phyloP scores from a whole-genome alignment of 2,113 vertebrate species.

The Acanthisitta chloris region DNA sequence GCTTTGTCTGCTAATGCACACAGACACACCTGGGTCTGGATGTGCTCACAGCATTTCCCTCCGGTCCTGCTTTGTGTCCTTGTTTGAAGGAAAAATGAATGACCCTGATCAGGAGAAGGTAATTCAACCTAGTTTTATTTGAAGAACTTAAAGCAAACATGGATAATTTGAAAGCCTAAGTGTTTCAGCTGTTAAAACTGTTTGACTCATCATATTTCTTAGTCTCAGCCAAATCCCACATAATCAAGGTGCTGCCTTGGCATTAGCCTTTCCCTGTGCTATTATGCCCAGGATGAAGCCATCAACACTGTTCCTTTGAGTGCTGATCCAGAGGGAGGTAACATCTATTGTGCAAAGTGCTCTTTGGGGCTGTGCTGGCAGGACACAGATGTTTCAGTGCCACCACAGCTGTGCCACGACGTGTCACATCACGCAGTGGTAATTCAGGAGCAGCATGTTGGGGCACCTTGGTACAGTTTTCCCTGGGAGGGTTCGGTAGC shows the following conservation, averaged over 20 bases:
- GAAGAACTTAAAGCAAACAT: not conserved
- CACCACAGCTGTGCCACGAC: not conserved
- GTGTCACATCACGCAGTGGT: not conserved
- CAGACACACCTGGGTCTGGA: not conserved
- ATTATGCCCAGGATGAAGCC: not conserved
- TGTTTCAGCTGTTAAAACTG: not conserved
- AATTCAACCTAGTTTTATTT: not conserved
- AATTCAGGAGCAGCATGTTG: not conserved
- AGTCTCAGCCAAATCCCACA: not conserved
- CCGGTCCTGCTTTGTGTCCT: not conserved
- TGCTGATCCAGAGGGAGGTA: not conserved
- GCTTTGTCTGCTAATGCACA: not conserved
- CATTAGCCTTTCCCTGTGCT: not conserved
- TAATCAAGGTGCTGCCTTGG: not conserved
- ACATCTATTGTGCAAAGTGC: not conserved
- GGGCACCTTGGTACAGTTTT: not conserved
- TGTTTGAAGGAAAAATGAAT: not conserved
- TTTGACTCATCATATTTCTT: not conserved
- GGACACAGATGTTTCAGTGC: not conserved
- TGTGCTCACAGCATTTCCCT: not conserved
- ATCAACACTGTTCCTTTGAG: not conserved
- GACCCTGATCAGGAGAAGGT: not conserved
- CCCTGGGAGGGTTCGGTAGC: not conserved
- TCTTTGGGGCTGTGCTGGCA: not conserved
- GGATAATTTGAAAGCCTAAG: not conserved